Conservation (phyloP, 2,888 invertebrate species). For the Escarpia spicata region DNA sequence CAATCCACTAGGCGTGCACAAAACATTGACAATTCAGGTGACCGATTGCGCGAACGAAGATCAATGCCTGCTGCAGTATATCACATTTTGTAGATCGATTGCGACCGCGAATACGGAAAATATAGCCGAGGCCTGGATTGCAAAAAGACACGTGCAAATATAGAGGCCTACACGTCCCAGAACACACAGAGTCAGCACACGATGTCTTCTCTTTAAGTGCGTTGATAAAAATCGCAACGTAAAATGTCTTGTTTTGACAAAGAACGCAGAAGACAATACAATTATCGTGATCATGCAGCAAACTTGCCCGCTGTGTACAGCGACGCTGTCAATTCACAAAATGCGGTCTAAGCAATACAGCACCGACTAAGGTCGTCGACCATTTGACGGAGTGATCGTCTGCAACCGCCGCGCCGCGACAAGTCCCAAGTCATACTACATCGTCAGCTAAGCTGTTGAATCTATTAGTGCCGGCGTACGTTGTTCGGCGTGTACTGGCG, state of each 20-base stretch:
- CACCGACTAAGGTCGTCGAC: not conserved
- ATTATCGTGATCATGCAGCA: not conserved
- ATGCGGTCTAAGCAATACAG: not conserved
- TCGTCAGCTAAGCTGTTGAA: not conserved
- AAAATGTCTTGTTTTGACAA: not conserved
- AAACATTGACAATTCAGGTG: constrained; percentile 2
- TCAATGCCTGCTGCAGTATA: not conserved
- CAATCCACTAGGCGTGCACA: not conserved
- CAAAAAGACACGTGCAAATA: not conserved
- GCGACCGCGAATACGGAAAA: not conserved
- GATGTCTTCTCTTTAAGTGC: not conserved
- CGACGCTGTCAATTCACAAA: not conserved
- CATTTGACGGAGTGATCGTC: not conserved
- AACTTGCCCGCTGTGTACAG: not conserved
- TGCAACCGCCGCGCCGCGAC: not conserved
- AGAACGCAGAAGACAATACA: not conserved
- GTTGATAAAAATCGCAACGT: not conserved
- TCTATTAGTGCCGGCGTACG: not conserved
- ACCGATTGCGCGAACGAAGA: not conserved
- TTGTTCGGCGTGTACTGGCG: not conserved
- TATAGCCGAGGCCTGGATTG: not conserved
- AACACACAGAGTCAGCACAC: not conserved
- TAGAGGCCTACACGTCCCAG: not conserved
- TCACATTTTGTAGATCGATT: constrained; percentile 10
- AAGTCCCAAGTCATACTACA: not conserved